phyloP scores from a whole-genome alignment of 2,113 vertebrate species.

The rat (Rattus norvegicus) region GRCr8 NC_086020.1:45162501-45163000 shows the following conservation, averaged over 20 bases:
- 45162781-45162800: background rate
- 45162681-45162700: background rate
- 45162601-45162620: background rate
- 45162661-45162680: background rate
- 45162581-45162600: background rate
- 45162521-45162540: background rate
- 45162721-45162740: background rate
- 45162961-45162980: background rate
- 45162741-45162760: rapidly evolving
- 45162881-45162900: too few species aligned
- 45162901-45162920: background rate
- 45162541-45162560: background rate
- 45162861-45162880: background rate
- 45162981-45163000: background rate
- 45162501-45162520: background rate
- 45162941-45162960: background rate
- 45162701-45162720: background rate
- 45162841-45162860: background rate
- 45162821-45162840: background rate
- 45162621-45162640: background rate
- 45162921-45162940: background rate
- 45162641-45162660: background rate
- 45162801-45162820: background rate
- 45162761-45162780: background rate
- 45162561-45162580: background rate